phyloP scores from a whole-genome alignment of 2,888 invertebrate species.

The Cantharis nigra region DNA sequence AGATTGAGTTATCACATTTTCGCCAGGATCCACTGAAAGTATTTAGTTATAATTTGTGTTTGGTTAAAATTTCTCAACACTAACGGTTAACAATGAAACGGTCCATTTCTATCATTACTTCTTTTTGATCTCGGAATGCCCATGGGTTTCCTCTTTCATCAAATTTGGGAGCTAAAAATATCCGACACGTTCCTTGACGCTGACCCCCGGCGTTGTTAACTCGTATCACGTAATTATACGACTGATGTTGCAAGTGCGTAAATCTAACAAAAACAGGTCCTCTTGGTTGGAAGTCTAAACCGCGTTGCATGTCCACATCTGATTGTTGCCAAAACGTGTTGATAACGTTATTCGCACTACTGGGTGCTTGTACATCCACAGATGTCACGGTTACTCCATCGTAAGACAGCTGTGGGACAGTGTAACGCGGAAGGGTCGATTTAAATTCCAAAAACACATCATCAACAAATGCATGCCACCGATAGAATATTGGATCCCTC shows the following conservation, averaged over 20 bases:
- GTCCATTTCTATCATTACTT: conserved; percentile 73
- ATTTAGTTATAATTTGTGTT: background rate
- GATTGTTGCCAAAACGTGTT: conserved; percentile 76
- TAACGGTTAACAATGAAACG: conserved; percentile 68
- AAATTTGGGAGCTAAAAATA: conserved; percentile 67
- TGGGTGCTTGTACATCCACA: conserved; percentile 51
- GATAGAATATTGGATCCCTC: conserved; percentile 83
- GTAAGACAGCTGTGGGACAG: conserved; percentile 61
- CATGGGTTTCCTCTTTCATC: conserved; percentile 69
- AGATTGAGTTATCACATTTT: conserved; percentile 65
- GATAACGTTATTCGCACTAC: conserved; percentile 59
- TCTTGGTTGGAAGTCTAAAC: conserved; percentile 77
- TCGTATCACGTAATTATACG: conserved; percentile 66
- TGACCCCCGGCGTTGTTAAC: conserved; percentile 62
- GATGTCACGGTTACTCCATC: conserved; percentile 64
- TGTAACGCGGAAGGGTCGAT: conserved; percentile 68
- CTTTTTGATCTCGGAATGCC: conserved; percentile 66
- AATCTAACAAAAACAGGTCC: conserved; percentile 72
- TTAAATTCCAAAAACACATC: conserved; percentile 77
- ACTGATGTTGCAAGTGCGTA: conserved; percentile 74
- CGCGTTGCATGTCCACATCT: conserved; percentile 72
- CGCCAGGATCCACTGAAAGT: conserved; percentile 64
- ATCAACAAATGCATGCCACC: conserved; percentile 79
- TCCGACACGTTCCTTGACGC: conserved; percentile 65
- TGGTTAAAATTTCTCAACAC: conserved; percentile 42